Evolutionary conservation across 1,140 invertebrate genomes (phyloP), one percentile per base, ranked within the genome.

Genomic region (Telenomus remus): DNA sequence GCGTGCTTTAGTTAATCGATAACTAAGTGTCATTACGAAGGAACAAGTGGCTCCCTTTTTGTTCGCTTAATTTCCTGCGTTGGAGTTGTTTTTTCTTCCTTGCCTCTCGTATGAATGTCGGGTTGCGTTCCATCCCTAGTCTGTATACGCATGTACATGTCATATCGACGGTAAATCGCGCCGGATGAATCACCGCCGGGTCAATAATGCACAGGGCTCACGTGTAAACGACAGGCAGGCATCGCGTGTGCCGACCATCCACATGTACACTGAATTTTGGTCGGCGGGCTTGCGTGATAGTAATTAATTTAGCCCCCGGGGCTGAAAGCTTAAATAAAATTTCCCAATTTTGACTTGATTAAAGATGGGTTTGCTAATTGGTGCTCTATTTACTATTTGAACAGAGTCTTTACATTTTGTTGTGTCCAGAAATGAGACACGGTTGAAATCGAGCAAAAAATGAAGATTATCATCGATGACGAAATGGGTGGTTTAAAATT

Each of bases 121-220:
- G n/a, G 19, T 27, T 27, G 2, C 19, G 19, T 27, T 47, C 46
- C 39, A 12, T 43, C 15, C 37, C 5, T 19, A 12, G 33, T 10
- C 11, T 1, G 61, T 56, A 14, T 42, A 68, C 63, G 51, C 61
- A 69, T 49, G 53, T 49, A 71, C 48, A 39, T 43, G 49, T 43
- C 57, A 69, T 60, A 72, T 68, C 57, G 44, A 61, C 16, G 48
- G n/a, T 68, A 68, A 74, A 77, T 66, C 48, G 51, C 44, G 46
- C 16, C 49, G 55, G 70, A 79, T 83, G 84, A 85, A 84, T 85
- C 81, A 84, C 73, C 80, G 76, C 74, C 79, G 76, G 80, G 79
- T 84, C 82, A 83, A 82, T 84, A 85, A 53, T 69, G n/a, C 50
- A 14, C 50, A 37, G 34, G 27, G 4, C 56, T 37, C 42, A 15